Conservation (phyloP, 2,888 invertebrate genomes). For the Bhutanitis thaidina region DNA sequence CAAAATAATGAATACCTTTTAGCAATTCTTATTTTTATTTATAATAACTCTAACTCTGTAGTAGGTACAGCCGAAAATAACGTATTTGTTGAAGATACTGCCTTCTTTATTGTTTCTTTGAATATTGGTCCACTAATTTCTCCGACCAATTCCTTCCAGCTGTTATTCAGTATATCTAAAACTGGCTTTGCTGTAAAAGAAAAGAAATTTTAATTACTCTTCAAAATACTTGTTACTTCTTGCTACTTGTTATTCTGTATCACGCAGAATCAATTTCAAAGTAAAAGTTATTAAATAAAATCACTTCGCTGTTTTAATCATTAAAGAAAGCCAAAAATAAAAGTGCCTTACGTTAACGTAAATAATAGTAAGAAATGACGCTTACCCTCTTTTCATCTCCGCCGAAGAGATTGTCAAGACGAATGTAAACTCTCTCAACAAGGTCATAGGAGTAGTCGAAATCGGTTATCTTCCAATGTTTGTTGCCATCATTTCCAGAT, state of each 20-base stretch:
- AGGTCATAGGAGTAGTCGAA: conserved; percentile 36
- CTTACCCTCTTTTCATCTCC: conserved; percentile 38
- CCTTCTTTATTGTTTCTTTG: conserved; percentile 21
- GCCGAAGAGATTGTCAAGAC: conserved; percentile 35
- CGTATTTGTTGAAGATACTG: conserved; percentile 14
- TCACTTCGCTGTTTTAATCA: no score
- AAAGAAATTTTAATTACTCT: no score
- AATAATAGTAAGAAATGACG: not conserved
- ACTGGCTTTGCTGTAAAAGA: conserved; percentile 39
- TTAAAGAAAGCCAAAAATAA: no score
- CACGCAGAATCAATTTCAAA: no score
- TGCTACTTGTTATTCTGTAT: no score
- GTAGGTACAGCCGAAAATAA: conserved; percentile 24
- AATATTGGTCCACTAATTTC: conserved; percentile 38
- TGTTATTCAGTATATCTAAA: conserved; percentile 28
- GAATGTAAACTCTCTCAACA: conserved; percentile 27
- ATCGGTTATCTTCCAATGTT: conserved; percentile 36
- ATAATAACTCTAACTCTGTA: conserved; percentile 31
- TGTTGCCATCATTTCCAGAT: conserved; percentile 30
- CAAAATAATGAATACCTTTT: no score
- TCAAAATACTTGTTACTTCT: no score
- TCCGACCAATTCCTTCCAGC: conserved; percentile 34
- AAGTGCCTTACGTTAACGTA: no score
- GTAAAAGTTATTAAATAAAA: no score
- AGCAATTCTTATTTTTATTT: not conserved